Evolutionary conservation across 2,888 invertebrate genomes (phyloP), one percentile per base, ranked within the genome.

Genomic region (Pteria penguin): DNA sequence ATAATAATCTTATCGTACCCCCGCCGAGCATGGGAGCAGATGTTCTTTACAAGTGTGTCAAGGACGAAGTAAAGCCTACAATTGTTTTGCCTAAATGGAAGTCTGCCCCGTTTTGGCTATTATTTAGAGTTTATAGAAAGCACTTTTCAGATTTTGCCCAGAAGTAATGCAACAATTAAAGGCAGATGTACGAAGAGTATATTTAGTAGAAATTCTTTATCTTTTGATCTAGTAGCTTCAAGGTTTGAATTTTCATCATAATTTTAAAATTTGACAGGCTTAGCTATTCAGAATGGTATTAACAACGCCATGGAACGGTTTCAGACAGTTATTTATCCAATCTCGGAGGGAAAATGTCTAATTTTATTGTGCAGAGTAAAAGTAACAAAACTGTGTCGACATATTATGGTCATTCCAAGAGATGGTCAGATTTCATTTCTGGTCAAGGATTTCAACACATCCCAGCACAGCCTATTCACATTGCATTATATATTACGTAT

Each of bases 401-500:
- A 45, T 45, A 45, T 45, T 45, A 14, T 18, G 45, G 45, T 8
- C 45, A 45, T 45, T 45, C 18, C 18, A 45, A 45, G 45, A 45
- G 45, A 45, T 45, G 45, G 45, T 45, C 45, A 45, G 45, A 8
- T 18, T 45, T 45, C 11, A 45, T 45, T 18, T 14, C 8, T 14
- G 45, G 45, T 45, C 45, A 62, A 18, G 68, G 58, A n/a, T 71
- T 36, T 52, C 4, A n/a, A 22, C 29, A 60, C n/a, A 54, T 69
- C 8, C 73, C 75, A 60, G 78, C 75, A 4, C 29, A 31, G 29
- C 69, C 76, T 14, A 55, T 74, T 14, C 55, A 69, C 22, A 71
- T 76, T 1, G 65, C 74, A 3, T 67, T 76, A 55, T 76, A 74
- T 54, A 45, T 79, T n/a, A 72, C 74, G 1, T 26, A 69, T 65